Evolutionary conservation across 2,888 invertebrate species (phyloP), one percentile per base, ranked within the genome.

Genomic region (Spicauda simplicius): DNA sequence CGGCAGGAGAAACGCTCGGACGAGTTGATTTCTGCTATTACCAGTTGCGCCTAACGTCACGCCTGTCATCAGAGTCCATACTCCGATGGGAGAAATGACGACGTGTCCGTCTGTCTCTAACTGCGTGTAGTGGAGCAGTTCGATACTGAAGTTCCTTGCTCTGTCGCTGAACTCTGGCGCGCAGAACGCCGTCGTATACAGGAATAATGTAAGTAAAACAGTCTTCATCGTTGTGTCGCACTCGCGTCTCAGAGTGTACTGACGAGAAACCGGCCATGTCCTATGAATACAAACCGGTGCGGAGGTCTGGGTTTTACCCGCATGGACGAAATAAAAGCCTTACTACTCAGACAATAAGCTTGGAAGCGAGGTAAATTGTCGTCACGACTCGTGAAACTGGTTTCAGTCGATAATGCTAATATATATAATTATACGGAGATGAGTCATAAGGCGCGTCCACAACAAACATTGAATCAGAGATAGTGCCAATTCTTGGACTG

Each of bases 61-160:
- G 6, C 90, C 91, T 0, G 91, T 88, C 88, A 93, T 84, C n/a
- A 93, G 74, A 11, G 86, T 89, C 93, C 93, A 93, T 74, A 93
- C 88, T 71, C 93, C 93, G 64, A 91, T 91, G 0, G 93, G 93
- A 0, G 93, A 91, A 65, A 93, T 86, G 65, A 92, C 92, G 0
- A 91, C 87, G 74, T 93, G 92, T 0, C 90, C 88, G 1, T 82
- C 78, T 0, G 86, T 86, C 71, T 89, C 85, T 16, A 77, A 71
- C 19, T 88, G 89, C 2, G 92, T 91, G 52, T 85, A 80, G 71
- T 92, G 83, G n/a, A 93, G 72, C 0, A 93, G 71, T 72, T 90
- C 91, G 11, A 92, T 81, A 70, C 92, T 92, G 70, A 92, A 92
- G 69, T 91, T 92, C 59, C 91, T 81, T 12, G 90, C 85, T 69